These are phyloP conservation scores for Myathropa florea DNA, from an alignment of 2,888 invertebrate genomes.

Conservation along the genomic window DNA sequence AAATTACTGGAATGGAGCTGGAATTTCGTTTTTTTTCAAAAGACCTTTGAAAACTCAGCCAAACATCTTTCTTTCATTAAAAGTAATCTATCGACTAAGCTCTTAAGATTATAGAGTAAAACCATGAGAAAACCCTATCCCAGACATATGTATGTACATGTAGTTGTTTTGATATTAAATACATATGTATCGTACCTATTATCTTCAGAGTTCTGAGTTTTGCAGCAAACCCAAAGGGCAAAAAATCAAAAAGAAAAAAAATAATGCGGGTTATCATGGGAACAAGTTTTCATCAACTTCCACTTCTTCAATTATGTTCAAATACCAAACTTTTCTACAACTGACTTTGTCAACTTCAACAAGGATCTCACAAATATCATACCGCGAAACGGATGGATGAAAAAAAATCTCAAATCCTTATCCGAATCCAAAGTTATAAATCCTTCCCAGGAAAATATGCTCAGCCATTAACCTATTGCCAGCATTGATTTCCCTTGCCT, in stretches of 20 bases:
- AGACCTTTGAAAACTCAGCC: no score
- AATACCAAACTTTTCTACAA: constrained; percentile 45
- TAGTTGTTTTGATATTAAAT: neutral
- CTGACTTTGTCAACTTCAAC: constrained; percentile 31
- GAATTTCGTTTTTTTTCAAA: no score
- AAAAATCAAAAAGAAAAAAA: neutral
- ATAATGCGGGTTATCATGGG: neutral
- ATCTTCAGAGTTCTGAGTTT: neutral
- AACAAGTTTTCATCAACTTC: constrained; percentile 57
- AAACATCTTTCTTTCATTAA: no score
- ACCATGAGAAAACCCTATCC: no score
- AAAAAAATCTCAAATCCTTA: neutral
- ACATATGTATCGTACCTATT: neutral
- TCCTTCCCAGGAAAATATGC: constrained; percentile 63
- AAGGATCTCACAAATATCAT: constrained; percentile 3
- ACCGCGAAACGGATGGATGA: neutral
- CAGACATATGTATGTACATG: neutral
- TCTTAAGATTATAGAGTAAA: no score
- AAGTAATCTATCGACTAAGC: no score
- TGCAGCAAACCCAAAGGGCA: neutral
- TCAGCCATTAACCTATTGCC: constrained; percentile 68
- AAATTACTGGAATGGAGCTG: no score
- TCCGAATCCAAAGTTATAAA: constrained; percentile 56
- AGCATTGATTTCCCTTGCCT: constrained; percentile 63
- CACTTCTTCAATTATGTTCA: constrained; percentile 50